Evolutionary conservation across 2,797 vertebrate species (phyloP), one percentile per base, ranked within the genome.

Genomic region (Lindbergichthys nudifrons): DNA sequence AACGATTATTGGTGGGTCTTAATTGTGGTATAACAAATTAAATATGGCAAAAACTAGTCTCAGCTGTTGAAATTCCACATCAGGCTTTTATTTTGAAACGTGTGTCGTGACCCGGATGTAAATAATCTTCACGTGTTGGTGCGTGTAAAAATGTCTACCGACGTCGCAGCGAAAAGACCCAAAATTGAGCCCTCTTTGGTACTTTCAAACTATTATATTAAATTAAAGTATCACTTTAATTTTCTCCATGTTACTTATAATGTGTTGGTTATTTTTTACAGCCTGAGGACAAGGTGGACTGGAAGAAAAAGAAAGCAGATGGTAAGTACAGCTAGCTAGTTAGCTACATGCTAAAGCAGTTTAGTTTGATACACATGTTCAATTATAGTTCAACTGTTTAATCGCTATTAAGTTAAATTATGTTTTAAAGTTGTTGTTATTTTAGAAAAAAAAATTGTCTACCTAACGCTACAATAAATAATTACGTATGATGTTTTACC

Each of bases 301-400:
- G 94, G 94, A 94, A 86, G 88, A 95, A 92, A 85, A 79, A 78
- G 70, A 96, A 94, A 88, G 68, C 85, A 39, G 92, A 94, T 71
- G 51, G 95, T 96, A 81, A 93, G 94, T 93, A 48, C 52, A 18
- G 61, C 57, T 69, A 60, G 61, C 74, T 9, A 59, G 36, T 16
- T 36, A 47, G 71, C 81, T 68, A 58, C 16, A n/a, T 39, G 16
- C 36, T 64, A 64, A 10, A 3, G 32, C 18, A 7, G 14, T 42
- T 13, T 11, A 19, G 10, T 18, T 12, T 53, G 19, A 47, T 3
- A 11, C 53, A 26, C 0, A 12, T 2, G 23, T 19, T 4, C 3
- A 0, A 15, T 11, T 14, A 0, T 1, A 0, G 15, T 11, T 14
- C 0, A 1, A 8, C 2, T 23, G 1, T 47, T 26, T 30, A 6